phyloP scores from a whole-genome alignment of 2,888 invertebrate species.

The Rhogogaster chlorosoma region DNA sequence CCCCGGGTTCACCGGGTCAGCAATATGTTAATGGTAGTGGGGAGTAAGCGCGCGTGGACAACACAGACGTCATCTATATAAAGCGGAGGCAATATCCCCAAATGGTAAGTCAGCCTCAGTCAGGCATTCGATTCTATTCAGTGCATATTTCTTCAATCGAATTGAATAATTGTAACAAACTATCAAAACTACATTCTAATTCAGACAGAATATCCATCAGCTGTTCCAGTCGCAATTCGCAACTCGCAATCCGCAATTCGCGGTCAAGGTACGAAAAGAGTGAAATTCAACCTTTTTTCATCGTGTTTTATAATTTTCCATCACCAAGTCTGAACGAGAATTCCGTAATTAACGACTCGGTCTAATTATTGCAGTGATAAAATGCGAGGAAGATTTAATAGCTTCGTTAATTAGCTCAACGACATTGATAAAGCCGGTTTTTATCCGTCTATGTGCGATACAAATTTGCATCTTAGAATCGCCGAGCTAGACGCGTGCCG shows the following conservation, averaged over 20 bases:
- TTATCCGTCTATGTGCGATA: not conserved
- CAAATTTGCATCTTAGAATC: not conserved
- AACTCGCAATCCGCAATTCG: not conserved
- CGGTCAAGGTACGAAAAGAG: not conserved
- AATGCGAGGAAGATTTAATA: not conserved
- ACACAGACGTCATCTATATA: conserved; percentile 29
- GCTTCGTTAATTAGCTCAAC: not conserved
- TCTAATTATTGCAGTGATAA: not conserved
- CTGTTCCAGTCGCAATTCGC: not conserved
- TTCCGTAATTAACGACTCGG: not conserved
- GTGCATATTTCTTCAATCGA: not conserved
- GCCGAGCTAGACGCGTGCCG: not conserved
- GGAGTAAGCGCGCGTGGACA: conserved; percentile 34
- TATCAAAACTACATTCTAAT: not conserved
- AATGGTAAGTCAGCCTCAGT: not conserved
- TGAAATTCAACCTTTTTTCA: not conserved
- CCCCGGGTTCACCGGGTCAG: conserved; percentile 31
- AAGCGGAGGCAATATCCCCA: conserved; percentile 17
- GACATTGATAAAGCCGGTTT: not conserved
- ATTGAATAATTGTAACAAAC: not conserved
- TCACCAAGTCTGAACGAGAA: not conserved
- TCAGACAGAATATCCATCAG: not conserved
- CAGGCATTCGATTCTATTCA: not conserved
- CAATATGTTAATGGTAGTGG: not conserved
- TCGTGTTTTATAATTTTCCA: not conserved